A percentile compares a stretch with the other conserved stretches of the same genome.
Conservation (phyloP, 2,113 vertebrate species). For the Nannospalax galili region DNA sequence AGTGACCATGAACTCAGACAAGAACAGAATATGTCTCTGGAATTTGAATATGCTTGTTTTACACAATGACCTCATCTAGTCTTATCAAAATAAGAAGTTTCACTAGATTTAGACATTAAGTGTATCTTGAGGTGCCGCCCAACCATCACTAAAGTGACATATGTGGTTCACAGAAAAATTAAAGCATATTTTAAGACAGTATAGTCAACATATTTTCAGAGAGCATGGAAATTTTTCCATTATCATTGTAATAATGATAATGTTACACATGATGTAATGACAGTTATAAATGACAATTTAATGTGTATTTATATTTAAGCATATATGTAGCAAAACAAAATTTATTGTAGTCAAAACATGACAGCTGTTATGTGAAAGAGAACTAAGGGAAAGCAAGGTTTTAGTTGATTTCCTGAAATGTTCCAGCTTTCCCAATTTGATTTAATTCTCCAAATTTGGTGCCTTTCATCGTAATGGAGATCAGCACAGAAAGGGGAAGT, state of each 20-base stretch:
- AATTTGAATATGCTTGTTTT: background rate
- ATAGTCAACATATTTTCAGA: background rate
- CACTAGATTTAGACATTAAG: background rate
- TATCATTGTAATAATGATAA: background rate
- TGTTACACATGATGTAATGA: background rate
- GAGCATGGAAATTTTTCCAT: background rate
- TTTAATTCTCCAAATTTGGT: background rate
- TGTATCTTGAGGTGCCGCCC: background rate
- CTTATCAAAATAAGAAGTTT: conserved; percentile 3
- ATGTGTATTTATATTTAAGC: background rate
- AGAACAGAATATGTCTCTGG: background rate
- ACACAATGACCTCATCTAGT: background rate
- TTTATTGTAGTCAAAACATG: background rate
- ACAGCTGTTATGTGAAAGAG: background rate
- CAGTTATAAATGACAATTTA: background rate
- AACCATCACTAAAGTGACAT: background rate
- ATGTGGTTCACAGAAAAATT: background rate
- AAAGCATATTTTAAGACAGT: background rate
- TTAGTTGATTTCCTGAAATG: background rate
- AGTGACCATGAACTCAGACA: background rate
- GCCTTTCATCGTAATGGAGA: background rate
- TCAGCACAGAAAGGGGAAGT: background rate
- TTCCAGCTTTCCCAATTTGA: background rate
- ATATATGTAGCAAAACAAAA: background rate
- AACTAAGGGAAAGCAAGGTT: background rate